Evolutionary conservation across 2,888 invertebrate species (phyloP), one percentile per base, ranked within the genome.

Genomic region (Dryobota labecula): DNA sequence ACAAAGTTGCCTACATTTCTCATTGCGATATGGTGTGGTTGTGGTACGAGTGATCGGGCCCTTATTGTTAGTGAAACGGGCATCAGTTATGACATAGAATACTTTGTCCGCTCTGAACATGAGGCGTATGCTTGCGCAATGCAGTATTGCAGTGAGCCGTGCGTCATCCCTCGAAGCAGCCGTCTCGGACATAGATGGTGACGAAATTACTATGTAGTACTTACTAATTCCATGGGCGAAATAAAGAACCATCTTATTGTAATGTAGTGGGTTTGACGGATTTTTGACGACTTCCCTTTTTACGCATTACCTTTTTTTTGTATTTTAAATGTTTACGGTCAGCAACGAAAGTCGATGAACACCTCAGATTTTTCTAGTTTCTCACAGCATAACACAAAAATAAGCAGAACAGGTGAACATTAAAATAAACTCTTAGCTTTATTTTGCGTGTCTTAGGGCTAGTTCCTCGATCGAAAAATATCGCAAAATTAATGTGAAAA

Each of bases 141-240:
- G 13, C 11, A 8, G 11, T 49, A 18, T 13, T 41, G 13, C 11
- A 8, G 11, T 49, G 18, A 41, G 11, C 27, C n/a, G 5, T 47
- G 20, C 11, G n/a, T 51, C 20, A 20, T 51, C 2, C 15, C 11
- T 56, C 15, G 11, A 20, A 27, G 38, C n/a, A 54, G 67, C 30
- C 24, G 30, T 49, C 20, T 33, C 8, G 2, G 9, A 2, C 9
- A 13, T 9, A 45, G 8, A 4, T 33, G 24, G 18, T 47, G 24
- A 15, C 5, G 0, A 33, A 24, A 20, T 15, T 20, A 18, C 3
- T 61, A 2, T 30, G 18, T 0, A 33, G 61, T 61, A 45, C 45
- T 45, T 45, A 61, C 61, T 61, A 45, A 61, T 61, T 49, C 49
- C 62, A 51, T 27, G 36, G 18, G 20, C 5, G 5, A 41, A 24